Percentiles rank a stretch among this genome's conserved stretches.
Conservation (phyloP, 2,113 vertebrate genomes). For the Leptodactylus fuscus region DNA sequence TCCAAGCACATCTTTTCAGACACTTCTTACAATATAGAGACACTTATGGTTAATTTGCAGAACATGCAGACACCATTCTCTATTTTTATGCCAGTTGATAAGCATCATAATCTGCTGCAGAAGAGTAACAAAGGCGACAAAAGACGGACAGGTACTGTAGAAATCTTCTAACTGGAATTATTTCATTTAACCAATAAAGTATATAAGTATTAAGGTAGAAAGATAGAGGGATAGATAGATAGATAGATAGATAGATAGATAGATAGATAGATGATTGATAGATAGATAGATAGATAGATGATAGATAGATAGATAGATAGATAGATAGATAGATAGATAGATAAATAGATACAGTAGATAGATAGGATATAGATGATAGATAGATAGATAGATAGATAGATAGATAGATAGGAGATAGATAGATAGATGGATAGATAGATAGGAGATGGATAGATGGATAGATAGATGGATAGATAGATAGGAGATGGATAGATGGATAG, state of each 20-base stretch:
- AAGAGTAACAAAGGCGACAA: not conserved
- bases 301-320: not conserved
- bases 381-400: too few species aligned
- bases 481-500: too few species aligned
- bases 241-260: not conserved
- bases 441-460: too few species aligned
- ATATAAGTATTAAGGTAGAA: not conserved
- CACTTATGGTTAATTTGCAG: conserved; percentile 43
- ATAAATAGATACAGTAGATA: too few species aligned
- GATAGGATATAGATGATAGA: too few species aligned
- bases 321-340: too few species aligned
- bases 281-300: too few species aligned
- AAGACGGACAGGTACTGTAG: not conserved
- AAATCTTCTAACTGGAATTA: not conserved
- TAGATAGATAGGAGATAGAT: too few species aligned
- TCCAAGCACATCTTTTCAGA: not conserved
- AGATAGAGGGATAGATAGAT: not conserved
- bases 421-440: too few species aligned
- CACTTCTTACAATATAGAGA: conserved; percentile 10
- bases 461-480: too few species aligned
- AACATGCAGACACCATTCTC: conserved; percentile 6
- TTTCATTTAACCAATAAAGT: not conserved
- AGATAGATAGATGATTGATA: too few species aligned
- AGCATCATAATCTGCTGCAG: conserved; percentile 16
- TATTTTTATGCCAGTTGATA: conserved; percentile 21